These are phyloP conservation scores for Sylvilagus bachmani DNA, from an alignment of 2,113 vertebrate species.

Conservation along the genomic window DNA sequence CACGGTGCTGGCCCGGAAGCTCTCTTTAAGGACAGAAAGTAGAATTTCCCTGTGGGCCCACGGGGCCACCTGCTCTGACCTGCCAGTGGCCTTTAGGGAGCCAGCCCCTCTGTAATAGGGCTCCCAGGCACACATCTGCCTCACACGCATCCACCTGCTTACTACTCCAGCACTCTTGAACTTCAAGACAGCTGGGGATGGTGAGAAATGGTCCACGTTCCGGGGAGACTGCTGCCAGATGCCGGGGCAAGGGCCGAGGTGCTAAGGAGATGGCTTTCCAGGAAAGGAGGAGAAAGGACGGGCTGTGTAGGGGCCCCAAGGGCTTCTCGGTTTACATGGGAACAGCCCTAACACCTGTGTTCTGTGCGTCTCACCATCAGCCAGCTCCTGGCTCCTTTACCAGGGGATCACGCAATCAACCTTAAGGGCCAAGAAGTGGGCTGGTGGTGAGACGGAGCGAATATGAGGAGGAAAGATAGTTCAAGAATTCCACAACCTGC, in stretches of 20 bases:
- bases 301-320: neutral
- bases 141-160: neutral
- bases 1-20: too few relatives aligned
- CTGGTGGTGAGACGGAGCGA: neutral
- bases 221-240: conserved; percentile 12
- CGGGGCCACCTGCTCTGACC: neutral
- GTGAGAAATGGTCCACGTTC: neutral
- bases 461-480: conserved; percentile 46
- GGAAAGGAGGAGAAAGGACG: neutral
- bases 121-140: neutral
- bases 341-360: neutral
- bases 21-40: neutral
- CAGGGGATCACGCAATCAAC: neutral
- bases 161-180: neutral
- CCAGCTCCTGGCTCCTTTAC: neutral
- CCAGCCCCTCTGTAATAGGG: neutral
- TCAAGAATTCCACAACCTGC: conserved; percentile 50
- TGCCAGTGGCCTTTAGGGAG: neutral
- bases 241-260: conserved; percentile 30
- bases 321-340: neutral
- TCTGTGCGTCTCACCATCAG: neutral
- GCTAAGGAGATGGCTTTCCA: conserved; percentile 54
- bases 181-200: neutral
- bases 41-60: neutral
- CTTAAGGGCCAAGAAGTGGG: neutral